These are phyloP conservation scores for Eriosoma lanigerum DNA, from an alignment of 1,140 invertebrate species.

Conservation along the genomic window DNA sequence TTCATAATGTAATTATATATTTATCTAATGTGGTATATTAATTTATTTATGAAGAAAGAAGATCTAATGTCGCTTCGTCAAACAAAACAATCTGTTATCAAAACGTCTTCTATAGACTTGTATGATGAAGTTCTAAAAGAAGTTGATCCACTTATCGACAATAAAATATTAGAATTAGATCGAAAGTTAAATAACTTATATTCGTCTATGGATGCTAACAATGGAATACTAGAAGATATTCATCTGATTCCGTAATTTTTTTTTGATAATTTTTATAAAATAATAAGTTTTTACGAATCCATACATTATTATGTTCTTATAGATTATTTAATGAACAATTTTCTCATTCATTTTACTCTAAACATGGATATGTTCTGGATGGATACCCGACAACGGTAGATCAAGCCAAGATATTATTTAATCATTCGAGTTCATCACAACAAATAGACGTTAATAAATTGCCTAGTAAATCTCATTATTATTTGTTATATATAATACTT, in stretches of 20 bases:
- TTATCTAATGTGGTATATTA: too few species aligned
- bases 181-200: not conserved
- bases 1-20: too few species aligned
- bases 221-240: not conserved
- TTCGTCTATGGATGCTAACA: not conserved
- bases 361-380: not conserved
- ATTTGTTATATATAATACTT: not conserved
- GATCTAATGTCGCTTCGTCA: not conserved
- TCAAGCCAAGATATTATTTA: not conserved
- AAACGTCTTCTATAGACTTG: not conserved
- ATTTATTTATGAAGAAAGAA: not conserved
- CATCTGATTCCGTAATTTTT: not conserved
- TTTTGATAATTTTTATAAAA: not conserved
- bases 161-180: not conserved
- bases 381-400: not conserved
- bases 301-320: not conserved
- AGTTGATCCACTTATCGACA: not conserved
- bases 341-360: not conserved
- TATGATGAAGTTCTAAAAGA: not conserved
- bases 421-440: not conserved
- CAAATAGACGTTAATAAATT: constrained; percentile 12
- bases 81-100: not conserved
- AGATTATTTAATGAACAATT: not conserved
- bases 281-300: too few species aligned
- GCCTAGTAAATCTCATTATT: not conserved